Base-by-base conservation (phyloP, 2,888 invertebrate genomes). In the Conchocele bisecta region DNA sequence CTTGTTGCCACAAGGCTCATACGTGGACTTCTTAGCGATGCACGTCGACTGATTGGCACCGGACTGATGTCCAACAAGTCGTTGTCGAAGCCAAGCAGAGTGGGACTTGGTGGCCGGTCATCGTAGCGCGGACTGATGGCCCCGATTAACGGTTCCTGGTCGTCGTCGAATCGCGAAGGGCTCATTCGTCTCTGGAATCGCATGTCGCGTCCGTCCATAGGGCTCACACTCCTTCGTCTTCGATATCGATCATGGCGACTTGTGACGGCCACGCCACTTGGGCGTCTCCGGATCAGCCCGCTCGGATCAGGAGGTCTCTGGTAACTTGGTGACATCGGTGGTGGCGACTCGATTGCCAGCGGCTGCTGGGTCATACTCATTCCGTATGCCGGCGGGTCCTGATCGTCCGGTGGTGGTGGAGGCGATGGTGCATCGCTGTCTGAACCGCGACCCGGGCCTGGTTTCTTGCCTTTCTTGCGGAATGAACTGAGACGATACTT, bases 401-500 rank as follows among this genome's bases (percentile, higher is more conserved):
- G 54, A 24, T 65, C 64, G n/a, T 67, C 60, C 4, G 31, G 33
- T 1, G 50, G 50, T 13, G 56, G 51, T 1, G 65, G 54, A 1
- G 13, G 44, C 9, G 75, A 75, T 15, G 79, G 41, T 3, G 31
- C 33, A n/a, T 51, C 51, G 7, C 74, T 72, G 22, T 85, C 88
- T 17, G 75, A 72, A 6, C 58, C 54, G 11, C 81, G 81, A 9
- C 75, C 58, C 24, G 83, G 83, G 0, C 75, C 79, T 0, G 86
- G 86, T 13, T 86, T 71, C 63, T 81, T 81, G 5, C 86, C 84
- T 33, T 85, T 82, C 5, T 86, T 75, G 6, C 88, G 78, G 81
- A 87, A 87, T 31, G 85, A 86, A 28, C 85, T 84, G 42, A 88
- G 76, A 6, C 88, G 82, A 70, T 89, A 85, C 64, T 87, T 88